phyloP scores from a whole-genome alignment of 2,888 invertebrate genomes.

The Caenorhabditis afra region DNA sequence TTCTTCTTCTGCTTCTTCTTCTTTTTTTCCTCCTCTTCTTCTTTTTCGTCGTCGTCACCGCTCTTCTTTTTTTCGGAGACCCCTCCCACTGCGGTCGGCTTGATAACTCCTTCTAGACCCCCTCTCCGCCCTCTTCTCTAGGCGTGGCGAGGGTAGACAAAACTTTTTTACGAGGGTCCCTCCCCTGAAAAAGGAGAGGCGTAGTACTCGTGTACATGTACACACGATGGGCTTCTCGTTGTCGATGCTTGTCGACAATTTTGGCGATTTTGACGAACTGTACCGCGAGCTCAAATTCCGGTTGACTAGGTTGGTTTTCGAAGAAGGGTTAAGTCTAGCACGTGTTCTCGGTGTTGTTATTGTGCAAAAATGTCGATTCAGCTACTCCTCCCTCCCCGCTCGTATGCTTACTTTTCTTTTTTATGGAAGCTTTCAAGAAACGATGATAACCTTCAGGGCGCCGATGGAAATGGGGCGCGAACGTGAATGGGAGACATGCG shows the following conservation, averaged over 20 bases:
- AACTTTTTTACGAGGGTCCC: conserved; percentile 47
- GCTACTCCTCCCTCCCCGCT: neutral
- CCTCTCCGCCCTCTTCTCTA: neutral
- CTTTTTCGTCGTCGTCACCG: neutral
- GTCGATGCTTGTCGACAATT: conserved; percentile 55
- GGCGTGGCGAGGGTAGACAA: conserved; percentile 13
- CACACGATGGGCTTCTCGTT: conserved; percentile 50
- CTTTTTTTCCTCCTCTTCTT: neutral
- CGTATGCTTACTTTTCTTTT: neutral
- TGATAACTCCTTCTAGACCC: conserved; percentile 49
- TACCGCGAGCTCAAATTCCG: conserved; percentile 36
- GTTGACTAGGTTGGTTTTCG: conserved; percentile 50
- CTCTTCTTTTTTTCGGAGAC: conserved; percentile 9
- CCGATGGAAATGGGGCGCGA: conserved; percentile 65
- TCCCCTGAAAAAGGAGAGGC: neutral
- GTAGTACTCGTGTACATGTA: conserved; percentile 1
- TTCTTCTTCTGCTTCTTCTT: neutral
- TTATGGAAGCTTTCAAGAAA: neutral
- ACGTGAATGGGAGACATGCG: conserved; percentile 63
- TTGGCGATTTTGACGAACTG: conserved; percentile 45
- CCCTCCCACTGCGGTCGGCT: conserved; percentile 5
- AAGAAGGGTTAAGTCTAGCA: conserved; percentile 11
- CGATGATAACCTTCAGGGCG: conserved; percentile 34
- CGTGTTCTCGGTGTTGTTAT: conserved; percentile 26
- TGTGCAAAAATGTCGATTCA: neutral